These are phyloP conservation scores for Montipora cactus DNA, from an alignment of 64 coral and sea anemone species.

Conservation along the genomic window DNA sequence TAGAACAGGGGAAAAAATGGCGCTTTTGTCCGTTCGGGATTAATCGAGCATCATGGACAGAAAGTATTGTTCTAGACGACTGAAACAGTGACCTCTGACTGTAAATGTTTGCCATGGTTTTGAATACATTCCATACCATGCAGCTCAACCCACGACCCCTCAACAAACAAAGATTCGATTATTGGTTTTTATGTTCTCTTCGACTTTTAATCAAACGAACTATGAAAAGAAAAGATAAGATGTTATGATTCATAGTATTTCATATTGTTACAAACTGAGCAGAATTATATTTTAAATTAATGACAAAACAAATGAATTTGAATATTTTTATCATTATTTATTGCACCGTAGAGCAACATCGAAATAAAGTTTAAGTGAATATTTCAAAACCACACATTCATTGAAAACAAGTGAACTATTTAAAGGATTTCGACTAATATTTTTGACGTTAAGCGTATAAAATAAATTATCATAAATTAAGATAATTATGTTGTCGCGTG, in stretches of 20 bases:
- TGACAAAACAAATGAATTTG: background rate
- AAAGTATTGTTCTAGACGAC: conserved; percentile 4
- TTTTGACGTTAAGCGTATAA: too few relatives aligned
- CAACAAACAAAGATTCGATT: too few relatives aligned
- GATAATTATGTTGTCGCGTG: too few relatives aligned
- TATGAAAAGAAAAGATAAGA: too few relatives aligned
- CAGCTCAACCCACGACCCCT: too few relatives aligned
- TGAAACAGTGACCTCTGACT: background rate
- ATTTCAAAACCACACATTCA: too few relatives aligned
- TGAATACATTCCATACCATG: background rate
- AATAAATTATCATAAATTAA: too few relatives aligned
- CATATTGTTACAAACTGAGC: background rate
- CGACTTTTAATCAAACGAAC: too few relatives aligned
- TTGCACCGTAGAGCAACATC: background rate
- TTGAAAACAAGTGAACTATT: too few relatives aligned
- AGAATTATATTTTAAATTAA: background rate
- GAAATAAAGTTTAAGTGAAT: too few relatives aligned
- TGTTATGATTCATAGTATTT: too few relatives aligned
- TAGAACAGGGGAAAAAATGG: background rate
- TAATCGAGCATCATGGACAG: background rate
- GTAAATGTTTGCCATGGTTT: background rate
- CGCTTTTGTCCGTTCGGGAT: background rate
- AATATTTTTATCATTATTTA: background rate
- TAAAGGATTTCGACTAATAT: background rate
- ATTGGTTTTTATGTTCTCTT: too few relatives aligned